These are phyloP conservation scores for Dysdera silvatica DNA, from an alignment of 1,140 invertebrate species.

Conservation along the genomic window DNA sequence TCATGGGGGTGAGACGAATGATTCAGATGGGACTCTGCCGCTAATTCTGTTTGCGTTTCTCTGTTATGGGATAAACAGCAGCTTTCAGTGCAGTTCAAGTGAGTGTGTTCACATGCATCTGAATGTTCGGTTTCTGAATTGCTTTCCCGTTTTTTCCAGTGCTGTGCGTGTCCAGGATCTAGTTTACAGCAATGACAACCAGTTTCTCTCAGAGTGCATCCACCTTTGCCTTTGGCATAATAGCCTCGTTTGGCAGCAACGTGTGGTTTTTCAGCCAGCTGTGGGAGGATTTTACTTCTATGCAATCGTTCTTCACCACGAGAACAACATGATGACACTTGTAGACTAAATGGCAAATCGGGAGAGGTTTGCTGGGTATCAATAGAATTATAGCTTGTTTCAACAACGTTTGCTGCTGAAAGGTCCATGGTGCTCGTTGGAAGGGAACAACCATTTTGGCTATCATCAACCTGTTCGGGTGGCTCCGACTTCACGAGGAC, in stretches of 20 bases:
- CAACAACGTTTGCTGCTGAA: conserved; percentile 19
- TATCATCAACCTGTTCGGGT: conserved; percentile 19
- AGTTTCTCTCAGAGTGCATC: background rate
- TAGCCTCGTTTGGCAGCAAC: conserved; percentile 9
- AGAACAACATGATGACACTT: conserved; percentile 10
- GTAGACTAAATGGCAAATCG: conserved; percentile 3
- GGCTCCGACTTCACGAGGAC: conserved; percentile 22
- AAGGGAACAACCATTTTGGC: conserved; percentile 15
- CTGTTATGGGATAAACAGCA: background rate
- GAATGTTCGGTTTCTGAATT: conserved; percentile 21
- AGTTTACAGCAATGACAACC: conserved; percentile 2
- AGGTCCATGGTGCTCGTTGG: conserved; percentile 22
- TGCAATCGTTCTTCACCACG: conserved; percentile 4
- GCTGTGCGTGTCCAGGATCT: conserved; percentile 5
- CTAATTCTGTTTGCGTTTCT: background rate
- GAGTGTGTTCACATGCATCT: conserved; percentile 13
- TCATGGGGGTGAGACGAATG: background rate
- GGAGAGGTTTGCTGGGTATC: background rate
- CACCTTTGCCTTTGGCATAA: background rate
- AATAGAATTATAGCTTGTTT: conserved; percentile 5
- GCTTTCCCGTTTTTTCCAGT: conserved; percentile 15
- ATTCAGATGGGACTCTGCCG: no score
- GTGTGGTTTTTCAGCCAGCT: background rate
- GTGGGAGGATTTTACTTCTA: no score
- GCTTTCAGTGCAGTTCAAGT: background rate